Conservation (phyloP, 2,113 vertebrate species). For the Tinamus guttatus region DNA sequence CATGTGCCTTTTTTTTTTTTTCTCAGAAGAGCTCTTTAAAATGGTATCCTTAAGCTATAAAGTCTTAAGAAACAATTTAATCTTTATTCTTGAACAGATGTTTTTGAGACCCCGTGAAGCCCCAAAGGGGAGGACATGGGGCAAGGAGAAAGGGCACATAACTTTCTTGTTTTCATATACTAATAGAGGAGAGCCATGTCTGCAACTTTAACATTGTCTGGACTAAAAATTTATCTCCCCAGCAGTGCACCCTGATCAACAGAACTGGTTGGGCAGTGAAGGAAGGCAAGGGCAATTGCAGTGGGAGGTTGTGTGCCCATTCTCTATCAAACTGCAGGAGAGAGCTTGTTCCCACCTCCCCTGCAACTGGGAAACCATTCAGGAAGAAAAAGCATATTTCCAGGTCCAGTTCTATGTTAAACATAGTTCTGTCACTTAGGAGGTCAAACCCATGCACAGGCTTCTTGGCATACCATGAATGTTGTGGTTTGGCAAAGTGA, state of each 20-base stretch:
- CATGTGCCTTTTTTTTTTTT: not conserved
- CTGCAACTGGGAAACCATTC: not conserved
- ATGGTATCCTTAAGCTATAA: not conserved
- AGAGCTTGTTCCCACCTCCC: not conserved
- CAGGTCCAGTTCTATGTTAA: not conserved
- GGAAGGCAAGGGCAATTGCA: not conserved
- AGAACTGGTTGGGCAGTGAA: not conserved
- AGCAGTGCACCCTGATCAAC: not conserved
- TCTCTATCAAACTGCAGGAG: not conserved
- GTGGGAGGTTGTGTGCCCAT: not conserved
- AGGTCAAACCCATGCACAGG: fast-evolving
- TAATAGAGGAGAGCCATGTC: not conserved
- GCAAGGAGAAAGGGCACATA: not conserved
- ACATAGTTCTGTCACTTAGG: not conserved
- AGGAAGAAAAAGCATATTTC: not conserved
- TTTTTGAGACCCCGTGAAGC: not conserved
- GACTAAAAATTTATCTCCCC: not conserved
- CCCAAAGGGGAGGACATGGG: not conserved
- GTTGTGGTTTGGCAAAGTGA: not conserved
- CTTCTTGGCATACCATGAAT: not conserved
- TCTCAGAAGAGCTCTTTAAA: not conserved
- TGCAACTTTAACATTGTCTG: not conserved
- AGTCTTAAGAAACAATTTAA: not conserved
- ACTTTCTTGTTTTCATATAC: not conserved
- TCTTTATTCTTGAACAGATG: not conserved